A percentile compares a stretch with the other conserved stretches of the same genome.
Evolutionary conservation across 53 echinoderm and acorn worm genomes (phyloP).

Genomic region (Paracentrotus lividus): DNA sequence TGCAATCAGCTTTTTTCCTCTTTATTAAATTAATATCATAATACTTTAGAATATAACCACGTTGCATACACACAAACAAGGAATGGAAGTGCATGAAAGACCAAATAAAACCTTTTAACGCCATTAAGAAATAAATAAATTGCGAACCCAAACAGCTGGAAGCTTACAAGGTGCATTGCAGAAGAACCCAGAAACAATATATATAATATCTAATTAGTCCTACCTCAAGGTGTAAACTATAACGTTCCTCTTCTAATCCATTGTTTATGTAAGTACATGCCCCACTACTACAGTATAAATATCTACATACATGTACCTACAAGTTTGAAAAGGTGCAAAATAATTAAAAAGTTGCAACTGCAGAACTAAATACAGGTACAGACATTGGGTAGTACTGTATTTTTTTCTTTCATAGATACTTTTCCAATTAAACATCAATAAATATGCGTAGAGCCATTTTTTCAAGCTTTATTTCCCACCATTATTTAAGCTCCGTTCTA

Average conservation of each 20-base stretch:
- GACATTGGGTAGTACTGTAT: neutral
- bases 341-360: neutral
- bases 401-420: neutral
- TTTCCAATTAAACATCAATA: neutral
- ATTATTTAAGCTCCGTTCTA: neutral
- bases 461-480: neutral
- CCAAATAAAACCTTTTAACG: slow-evolving; percentile 12
- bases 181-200: neutral
- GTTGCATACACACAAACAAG: slow-evolving; percentile 5
- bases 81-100: slow-evolving; percentile 49
- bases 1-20: neutral
- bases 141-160: neutral
- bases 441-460: neutral
- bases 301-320: neutral
- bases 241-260: neutral
- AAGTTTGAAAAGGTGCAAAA: slow-evolving; percentile 3
- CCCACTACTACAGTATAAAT: neutral
- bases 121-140: slow-evolving; percentile 20
- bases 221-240: neutral
- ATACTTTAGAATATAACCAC: neutral
- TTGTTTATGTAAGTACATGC: neutral
- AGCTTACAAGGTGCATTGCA: neutral
- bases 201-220: neutral
- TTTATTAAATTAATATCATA: neutral
- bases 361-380: neutral